Conservation (phyloP, 2,113 vertebrate genomes). For the Microtus oregoni region DNA sequence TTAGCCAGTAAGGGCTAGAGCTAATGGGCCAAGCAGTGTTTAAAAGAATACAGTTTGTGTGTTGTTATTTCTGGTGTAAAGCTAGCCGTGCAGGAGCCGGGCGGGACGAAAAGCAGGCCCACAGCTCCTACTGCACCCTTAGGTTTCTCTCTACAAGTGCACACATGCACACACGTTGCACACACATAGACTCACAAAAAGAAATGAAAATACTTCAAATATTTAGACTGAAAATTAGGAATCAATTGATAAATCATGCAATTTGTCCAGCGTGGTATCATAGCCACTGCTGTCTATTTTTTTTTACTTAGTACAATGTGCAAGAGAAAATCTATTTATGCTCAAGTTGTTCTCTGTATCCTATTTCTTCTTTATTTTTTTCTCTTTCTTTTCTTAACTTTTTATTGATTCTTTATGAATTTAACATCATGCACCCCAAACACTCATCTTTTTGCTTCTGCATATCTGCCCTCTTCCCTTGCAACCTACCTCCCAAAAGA, state of each 20-base stretch:
- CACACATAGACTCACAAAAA: neutral
- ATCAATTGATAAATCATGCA: neutral
- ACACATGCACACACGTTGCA: neutral
- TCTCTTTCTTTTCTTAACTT: neutral
- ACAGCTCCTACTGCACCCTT: neutral
- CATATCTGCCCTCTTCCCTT: neutral
- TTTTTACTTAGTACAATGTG: constrained; percentile 45
- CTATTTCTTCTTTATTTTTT: neutral
- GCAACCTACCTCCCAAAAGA: neutral
- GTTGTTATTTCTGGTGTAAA: no score
- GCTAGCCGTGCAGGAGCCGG: no score
- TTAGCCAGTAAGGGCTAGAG: no score
- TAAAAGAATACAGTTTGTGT: no score
- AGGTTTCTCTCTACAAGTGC: neutral
- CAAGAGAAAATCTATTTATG: constrained; percentile 67
- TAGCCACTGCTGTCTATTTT: constrained; percentile 27
- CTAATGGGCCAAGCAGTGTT: no score
- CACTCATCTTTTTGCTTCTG: neutral
- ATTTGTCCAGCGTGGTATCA: constrained; percentile 36
- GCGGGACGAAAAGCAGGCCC: no score
- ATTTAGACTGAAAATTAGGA: constrained; percentile 4
- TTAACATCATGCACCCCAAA: neutral
- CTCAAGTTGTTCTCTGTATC: constrained; percentile 54
- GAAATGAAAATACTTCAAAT: neutral
- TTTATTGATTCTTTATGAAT: neutral